These are phyloP conservation scores for Orientallactaga sibirica DNA, from an alignment of 2,797 vertebrate genomes.

Conservation along the genomic window DNA sequence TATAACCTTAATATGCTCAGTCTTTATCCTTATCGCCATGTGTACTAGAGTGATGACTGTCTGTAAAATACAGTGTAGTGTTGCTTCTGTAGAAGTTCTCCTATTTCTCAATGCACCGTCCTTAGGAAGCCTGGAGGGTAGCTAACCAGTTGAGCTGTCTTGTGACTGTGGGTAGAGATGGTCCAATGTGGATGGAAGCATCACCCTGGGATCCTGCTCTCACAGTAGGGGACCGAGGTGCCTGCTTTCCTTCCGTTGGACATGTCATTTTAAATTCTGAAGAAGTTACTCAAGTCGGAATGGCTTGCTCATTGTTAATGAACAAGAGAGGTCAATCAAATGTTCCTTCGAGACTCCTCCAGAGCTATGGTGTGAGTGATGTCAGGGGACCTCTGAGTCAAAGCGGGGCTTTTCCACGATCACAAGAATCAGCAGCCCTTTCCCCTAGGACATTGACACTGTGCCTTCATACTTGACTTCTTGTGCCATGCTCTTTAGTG, in stretches of 20 bases:
- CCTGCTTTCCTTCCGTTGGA: neutral
- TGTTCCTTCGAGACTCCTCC: neutral
- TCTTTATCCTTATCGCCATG: neutral
- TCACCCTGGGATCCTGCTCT: neutral
- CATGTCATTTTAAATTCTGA: neutral
- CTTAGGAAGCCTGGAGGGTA: neutral
- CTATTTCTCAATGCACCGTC: neutral
- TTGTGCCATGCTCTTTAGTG: neutral
- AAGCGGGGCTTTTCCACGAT: neutral
- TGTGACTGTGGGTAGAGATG: neutral
- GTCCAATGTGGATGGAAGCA: too few species aligned
- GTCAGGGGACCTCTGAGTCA: neutral
- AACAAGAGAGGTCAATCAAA: neutral
- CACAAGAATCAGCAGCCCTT: neutral
- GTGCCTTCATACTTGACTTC: neutral
- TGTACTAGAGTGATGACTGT: neutral
- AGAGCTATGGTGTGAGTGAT: neutral
- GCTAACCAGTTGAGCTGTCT: neutral
- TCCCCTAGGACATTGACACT: neutral
- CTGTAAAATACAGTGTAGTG: neutral
- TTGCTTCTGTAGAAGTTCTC: neutral
- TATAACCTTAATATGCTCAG: neutral
- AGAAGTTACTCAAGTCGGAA: neutral
- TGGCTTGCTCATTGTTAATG: slow-evolving; percentile 1
- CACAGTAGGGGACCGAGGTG: neutral